Percentiles rank a stretch among this genome's conserved stretches.
Evolutionary conservation across 2,797 vertebrate species (phyloP).

Genomic region (Melanotaenia maccullochi): DNA sequence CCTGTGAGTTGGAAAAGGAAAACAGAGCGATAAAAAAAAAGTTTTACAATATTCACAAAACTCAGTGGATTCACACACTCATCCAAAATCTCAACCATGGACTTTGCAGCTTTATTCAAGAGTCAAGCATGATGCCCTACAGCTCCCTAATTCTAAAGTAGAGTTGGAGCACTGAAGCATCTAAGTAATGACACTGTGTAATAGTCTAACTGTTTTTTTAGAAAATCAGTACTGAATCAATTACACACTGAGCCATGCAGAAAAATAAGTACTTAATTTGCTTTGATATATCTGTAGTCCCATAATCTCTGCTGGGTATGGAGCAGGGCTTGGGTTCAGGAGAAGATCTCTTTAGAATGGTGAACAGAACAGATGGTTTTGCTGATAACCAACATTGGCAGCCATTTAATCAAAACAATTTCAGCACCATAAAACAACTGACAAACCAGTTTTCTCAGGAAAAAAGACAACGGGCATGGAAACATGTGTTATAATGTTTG

Average conservation of each 20-base stretch:
- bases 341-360: slow-evolving; percentile 52
- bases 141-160: too few species aligned
- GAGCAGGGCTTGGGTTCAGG: slow-evolving; percentile 22
- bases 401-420: background rate
- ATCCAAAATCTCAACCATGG: too few species aligned
- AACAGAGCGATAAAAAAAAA: background rate
- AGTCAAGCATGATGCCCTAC: too few species aligned
- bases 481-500: background rate
- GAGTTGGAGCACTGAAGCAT: too few species aligned
- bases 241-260: slow-evolving; percentile 7
- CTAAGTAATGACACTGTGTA: background rate
- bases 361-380: slow-evolving; percentile 31
- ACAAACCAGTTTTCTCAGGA: background rate
- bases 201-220: background rate
- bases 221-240: background rate
- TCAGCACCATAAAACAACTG: slow-evolving; percentile 3
- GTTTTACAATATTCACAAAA: slow-evolving; percentile 9
- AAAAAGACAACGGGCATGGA: background rate
- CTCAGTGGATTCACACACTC: background rate
- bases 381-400: slow-evolving; percentile 25
- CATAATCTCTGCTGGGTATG: slow-evolving; percentile 39
- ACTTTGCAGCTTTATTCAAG: background rate
- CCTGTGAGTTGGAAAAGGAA: slow-evolving; percentile 76
- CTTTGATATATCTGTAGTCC: slow-evolving; percentile 41
- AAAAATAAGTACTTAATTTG: slow-evolving; percentile 28